Base-by-base conservation (phyloP, 2,797 vertebrate species). In the Varecia variegata region DNA sequence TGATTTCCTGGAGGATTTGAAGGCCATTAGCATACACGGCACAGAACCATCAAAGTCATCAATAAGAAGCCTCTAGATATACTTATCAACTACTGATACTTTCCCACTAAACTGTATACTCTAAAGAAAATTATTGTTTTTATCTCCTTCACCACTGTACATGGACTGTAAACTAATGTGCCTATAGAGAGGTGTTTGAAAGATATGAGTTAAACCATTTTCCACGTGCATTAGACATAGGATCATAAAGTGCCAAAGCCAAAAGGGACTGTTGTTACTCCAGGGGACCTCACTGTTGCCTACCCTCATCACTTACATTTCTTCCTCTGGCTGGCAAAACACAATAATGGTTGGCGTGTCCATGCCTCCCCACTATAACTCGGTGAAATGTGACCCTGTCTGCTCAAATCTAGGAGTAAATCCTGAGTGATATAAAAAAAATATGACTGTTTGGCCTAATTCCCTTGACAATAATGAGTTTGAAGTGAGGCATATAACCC, bases 321-420 rank as follows among this genome's bases (percentile, higher is more conserved):
- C 38, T 97, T 94, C 43, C 47, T 94, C 47, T 87, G 62, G 58
- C 12, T 77, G n/a, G 50, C 52, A 91, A 86, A 45, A 38, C 0
- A 35, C n/a, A 47, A n/a, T 30, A 81, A 85, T 43, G 56, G 15
- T 77, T 70, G 54, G 4, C 9, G 3, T 80, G 1, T 52, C 38
- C 38, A 47, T 40, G 30, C 6, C 54, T 65, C 27, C 0, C 25
- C 32, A 14, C 45, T 18, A 50, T 50, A 52, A 56, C 52, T 85
- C 56, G n/a, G 27, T 70, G 18, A 45, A 60, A 25, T 4, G 38
- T 17, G 45, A 2, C 60, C 43, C 10, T 77, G 67, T 40, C 40
- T 47, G 1, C 30, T 5, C 35, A 77, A 17, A 7, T 73, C 11
- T 1, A 45, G 2, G 12, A 6, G 3, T 85, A 62, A 88, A 58